These are phyloP conservation scores for Chaetura pelagica DNA, from an alignment of 2,113 vertebrate genomes.

Conservation along the genomic window DNA sequence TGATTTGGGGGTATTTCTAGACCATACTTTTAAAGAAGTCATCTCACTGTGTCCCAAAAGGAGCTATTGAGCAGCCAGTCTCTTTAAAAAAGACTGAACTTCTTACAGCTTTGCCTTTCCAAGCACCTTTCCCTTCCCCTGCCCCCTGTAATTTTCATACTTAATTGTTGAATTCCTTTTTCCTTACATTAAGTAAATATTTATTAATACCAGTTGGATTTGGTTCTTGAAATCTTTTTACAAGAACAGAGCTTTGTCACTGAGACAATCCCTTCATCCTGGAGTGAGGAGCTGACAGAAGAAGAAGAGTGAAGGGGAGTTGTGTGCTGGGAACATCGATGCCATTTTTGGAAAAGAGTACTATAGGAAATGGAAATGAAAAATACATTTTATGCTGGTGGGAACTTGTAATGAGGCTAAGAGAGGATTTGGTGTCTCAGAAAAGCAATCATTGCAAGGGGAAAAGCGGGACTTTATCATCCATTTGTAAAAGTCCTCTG, in stretches of 20 bases:
- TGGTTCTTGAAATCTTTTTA: neutral
- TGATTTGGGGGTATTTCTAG: slow-evolving; percentile 42
- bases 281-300: neutral
- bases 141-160: neutral
- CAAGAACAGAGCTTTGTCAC: slow-evolving; percentile 1
- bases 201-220: slow-evolving; percentile 16
- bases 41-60: slow-evolving; percentile 19
- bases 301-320: neutral
- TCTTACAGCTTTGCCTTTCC: neutral
- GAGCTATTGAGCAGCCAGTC: neutral
- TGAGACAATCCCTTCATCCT: neutral
- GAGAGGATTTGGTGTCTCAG: slow-evolving; percentile 58
- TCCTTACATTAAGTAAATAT: slow-evolving; percentile 38
- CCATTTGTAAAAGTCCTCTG: slow-evolving; percentile 52
- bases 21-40: slow-evolving; percentile 15
- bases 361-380: slow-evolving; percentile 52
- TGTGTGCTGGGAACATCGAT: slow-evolving; percentile 1
- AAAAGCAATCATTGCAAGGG: slow-evolving; percentile 46
- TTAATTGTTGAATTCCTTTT: slow-evolving; percentile 28
- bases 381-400: slow-evolving; percentile 55
- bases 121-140: neutral
- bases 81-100: neutral
- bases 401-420: slow-evolving; percentile 65
- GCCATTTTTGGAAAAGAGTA: slow-evolving; percentile 50
- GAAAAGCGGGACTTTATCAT: slow-evolving; percentile 19